These are phyloP conservation scores for Hedya salicella DNA, from an alignment of 2,888 invertebrate species.

Conservation along the genomic window DNA sequence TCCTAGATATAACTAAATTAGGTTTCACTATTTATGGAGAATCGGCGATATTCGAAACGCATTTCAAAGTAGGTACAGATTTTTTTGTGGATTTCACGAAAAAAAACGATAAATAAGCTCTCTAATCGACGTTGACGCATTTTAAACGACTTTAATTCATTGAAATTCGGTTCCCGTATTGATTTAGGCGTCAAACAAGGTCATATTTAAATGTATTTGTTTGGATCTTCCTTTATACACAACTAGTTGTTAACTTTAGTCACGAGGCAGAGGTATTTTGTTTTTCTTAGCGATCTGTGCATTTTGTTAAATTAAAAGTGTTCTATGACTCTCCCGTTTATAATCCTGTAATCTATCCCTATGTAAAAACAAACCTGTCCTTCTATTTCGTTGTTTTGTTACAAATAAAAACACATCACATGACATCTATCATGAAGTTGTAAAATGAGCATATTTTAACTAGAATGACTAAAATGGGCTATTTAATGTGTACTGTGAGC, in stretches of 20 bases:
- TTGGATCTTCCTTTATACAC: background rate
- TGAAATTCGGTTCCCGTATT: slow-evolving; percentile 42
- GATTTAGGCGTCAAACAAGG: slow-evolving; percentile 36
- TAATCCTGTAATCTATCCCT: too few relatives aligned
- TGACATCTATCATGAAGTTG: too few relatives aligned
- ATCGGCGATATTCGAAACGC: slow-evolving; percentile 38
- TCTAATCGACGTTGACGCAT: slow-evolving; percentile 40
- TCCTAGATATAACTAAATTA: slow-evolving; percentile 14
- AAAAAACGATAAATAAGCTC: slow-evolving; percentile 43
- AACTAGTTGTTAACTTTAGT: background rate
- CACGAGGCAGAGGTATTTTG: background rate
- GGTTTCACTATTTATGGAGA: slow-evolving; percentile 34
- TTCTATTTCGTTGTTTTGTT: too few relatives aligned
- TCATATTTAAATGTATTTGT: slow-evolving; percentile 27
- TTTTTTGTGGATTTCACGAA: slow-evolving; percentile 39
- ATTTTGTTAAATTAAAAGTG: too few relatives aligned
- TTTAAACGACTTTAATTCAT: slow-evolving; percentile 34
- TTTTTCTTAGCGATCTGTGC: background rate
- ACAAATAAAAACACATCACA: too few relatives aligned
- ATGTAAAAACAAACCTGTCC: too few relatives aligned
- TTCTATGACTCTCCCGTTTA: too few relatives aligned
- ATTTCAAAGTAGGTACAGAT: slow-evolving; percentile 16
- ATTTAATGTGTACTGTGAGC: too few relatives aligned
- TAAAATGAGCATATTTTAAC: too few relatives aligned
- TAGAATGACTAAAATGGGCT: too few relatives aligned